Evolutionary conservation across 2,888 invertebrate genomes (phyloP).

Genomic region (Apoderus coryli): DNA sequence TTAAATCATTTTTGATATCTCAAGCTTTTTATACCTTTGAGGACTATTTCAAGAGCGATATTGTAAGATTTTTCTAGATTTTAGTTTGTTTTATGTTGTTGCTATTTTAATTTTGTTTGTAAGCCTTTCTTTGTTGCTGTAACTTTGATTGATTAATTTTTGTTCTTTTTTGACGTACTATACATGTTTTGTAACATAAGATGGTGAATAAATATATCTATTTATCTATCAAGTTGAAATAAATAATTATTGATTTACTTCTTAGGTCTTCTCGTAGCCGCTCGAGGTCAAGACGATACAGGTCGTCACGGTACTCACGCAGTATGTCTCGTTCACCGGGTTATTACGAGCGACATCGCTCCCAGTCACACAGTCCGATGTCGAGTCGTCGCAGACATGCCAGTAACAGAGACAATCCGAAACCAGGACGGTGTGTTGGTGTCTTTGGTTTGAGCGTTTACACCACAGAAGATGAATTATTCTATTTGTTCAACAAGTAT

Average conservation of each 20-base stretch:
- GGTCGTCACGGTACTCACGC: slow-evolving; percentile 46
- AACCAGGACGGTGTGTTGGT: slow-evolving; percentile 79
- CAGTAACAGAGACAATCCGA: slow-evolving; percentile 75
- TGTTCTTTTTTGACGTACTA: too few relatives aligned
- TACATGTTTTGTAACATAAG: slow-evolving; percentile 13
- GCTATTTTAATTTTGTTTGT: slow-evolving; percentile 4
- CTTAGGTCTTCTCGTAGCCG: slow-evolving; percentile 41
- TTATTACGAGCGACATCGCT: slow-evolving; percentile 39
- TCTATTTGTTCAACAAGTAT: slow-evolving; percentile 83
- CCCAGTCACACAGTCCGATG: slow-evolving; percentile 68
- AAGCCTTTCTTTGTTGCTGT: too few relatives aligned
- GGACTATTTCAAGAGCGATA: too few relatives aligned
- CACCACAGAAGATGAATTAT: slow-evolving; percentile 84
- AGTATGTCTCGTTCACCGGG: slow-evolving; percentile 41
- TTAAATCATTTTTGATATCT: too few relatives aligned
- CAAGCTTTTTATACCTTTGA: too few relatives aligned
- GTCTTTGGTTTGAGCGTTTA: slow-evolving; percentile 89
- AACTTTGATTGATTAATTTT: too few relatives aligned
- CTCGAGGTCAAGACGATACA: slow-evolving; percentile 41
- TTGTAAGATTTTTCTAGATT: too few relatives aligned
- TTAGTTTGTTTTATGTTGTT: slow-evolving; percentile 6
- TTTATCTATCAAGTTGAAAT: too few relatives aligned
- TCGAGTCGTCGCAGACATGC: slow-evolving; percentile 64
- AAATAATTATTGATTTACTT: slow-evolving; percentile 13
- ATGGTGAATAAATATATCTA: too few relatives aligned